A percentile compares a stretch with the other conserved stretches of the same genome.
These are phyloP conservation scores for Forbesichthys papilliferus DNA, from an alignment of 2,113 vertebrate genomes.

Conservation along the genomic window DNA sequence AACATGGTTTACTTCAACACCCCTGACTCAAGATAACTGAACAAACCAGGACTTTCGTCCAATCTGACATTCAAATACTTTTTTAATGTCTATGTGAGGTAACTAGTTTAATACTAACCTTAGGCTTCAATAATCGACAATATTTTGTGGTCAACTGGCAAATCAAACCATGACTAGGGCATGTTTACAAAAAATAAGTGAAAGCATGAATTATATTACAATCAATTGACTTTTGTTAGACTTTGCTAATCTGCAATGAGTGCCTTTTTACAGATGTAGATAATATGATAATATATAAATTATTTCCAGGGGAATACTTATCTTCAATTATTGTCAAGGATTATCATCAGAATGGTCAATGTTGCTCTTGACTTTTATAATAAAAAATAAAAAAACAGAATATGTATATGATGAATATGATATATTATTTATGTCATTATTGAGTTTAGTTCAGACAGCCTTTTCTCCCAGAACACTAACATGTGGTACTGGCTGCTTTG, in stretches of 20 bases:
- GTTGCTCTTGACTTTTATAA: background rate
- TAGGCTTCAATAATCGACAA: background rate
- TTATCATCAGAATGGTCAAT: too few relatives aligned
- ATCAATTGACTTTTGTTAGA: too few relatives aligned
- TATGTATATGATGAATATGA: background rate
- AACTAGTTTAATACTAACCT: conserved; percentile 2
- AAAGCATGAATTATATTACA: background rate
- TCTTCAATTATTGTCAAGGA: too few relatives aligned
- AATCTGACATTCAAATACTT: background rate
- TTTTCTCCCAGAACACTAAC: conserved; percentile 14
- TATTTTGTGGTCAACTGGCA: background rate
- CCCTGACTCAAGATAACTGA: background rate
- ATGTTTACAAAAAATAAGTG: background rate
- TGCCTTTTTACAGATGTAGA: too few relatives aligned
- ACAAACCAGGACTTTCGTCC: background rate
- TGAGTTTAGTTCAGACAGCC: background rate
- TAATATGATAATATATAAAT: too few relatives aligned
- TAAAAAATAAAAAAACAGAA: background rate
- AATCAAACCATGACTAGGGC: background rate
- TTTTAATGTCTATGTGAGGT: background rate
- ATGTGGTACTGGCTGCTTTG: conserved; percentile 20
- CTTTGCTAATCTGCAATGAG: too few relatives aligned
- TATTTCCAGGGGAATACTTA: too few relatives aligned
- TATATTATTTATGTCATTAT: background rate
- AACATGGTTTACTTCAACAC: background rate